Evolutionary conservation across 2,113 vertebrate genomes (phyloP), one percentile per base, ranked within the genome.

Genomic region (Mungos mungo): DNA sequence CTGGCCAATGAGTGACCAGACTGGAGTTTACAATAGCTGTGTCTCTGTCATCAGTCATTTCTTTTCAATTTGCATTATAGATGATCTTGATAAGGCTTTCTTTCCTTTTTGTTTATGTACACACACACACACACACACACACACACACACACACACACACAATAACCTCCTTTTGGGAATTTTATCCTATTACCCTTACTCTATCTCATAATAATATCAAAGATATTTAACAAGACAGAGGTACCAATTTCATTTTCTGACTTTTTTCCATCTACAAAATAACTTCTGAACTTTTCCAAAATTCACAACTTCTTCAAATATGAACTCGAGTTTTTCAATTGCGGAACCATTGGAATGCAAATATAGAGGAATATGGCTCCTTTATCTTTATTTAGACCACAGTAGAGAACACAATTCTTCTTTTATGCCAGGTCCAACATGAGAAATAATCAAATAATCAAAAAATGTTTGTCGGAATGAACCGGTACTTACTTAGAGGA

Each of bases 271-370:
- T 54, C 14, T 76, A 45, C 7, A 18, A 93, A 81, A 83, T 77
- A 47, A 88, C 82, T 84, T 96, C 13, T 50, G n/a, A 79, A 83
- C 27, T 83, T 91, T 81, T 74, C 33, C 66, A 72, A 97, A 60
- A 57, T 79, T 52, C 29, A 76, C 15, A 63, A 12, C 19, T 14
- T n/a, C 35, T 5, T 19, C 15, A 92, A 57, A 79, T 76, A 76
- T 47, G 3, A n/a, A 7, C 4, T 60, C 50, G 84, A 7, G 5
- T 15, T 90, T 54, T 54, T 41, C 63, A 68, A 13, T 18, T 88
- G 9, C 1, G 80, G 54, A 87, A 74, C 2, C 6, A 88, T 41
- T 33, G 25, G 35, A 84, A 68, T 47, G 4, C 33, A 97, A 93
- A 80, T 68, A 72, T 45, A 72, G 35, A 71, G 11, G 14, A 7